A percentile compares a stretch with the other conserved stretches of the same genome.
Conservation (phyloP, 2,113 vertebrate genomes). For the Delphinapterus leucas region DNA sequence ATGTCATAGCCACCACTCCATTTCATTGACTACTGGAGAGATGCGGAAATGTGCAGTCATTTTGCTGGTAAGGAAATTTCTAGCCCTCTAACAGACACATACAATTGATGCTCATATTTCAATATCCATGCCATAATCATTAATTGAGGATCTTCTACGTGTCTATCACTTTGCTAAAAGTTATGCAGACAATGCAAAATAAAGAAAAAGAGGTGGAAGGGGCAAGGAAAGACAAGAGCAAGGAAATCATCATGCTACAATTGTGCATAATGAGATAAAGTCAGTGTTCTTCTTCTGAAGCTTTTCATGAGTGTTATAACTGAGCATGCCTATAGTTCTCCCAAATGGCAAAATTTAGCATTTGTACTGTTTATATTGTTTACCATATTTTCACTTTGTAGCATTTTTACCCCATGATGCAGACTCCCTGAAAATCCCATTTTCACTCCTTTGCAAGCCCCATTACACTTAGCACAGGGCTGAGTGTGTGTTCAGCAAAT, state of each 20-base stretch:
- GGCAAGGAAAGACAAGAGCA: neutral
- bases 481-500: neutral
- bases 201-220: neutral
- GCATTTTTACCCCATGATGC: neutral
- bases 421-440: neutral
- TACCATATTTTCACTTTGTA: constrained; percentile 30
- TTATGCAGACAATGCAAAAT: neutral
- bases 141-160: neutral
- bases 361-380: constrained; percentile 15
- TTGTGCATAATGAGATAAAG: neutral
- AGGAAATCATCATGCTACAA: neutral
- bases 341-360: neutral
- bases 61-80: neutral
- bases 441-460: neutral
- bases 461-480: neutral
- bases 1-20: too few species aligned
- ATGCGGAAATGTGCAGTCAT: neutral
- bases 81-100: neutral
- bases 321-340: neutral
- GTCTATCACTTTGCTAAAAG: neutral
- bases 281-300: neutral
- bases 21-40: neutral
- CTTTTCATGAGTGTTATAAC: neutral
- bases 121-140: neutral
- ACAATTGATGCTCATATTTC: neutral